These are phyloP conservation scores for Todus mexicanus DNA, from an alignment of 2,797 vertebrate genomes.

Conservation along the genomic window DNA sequence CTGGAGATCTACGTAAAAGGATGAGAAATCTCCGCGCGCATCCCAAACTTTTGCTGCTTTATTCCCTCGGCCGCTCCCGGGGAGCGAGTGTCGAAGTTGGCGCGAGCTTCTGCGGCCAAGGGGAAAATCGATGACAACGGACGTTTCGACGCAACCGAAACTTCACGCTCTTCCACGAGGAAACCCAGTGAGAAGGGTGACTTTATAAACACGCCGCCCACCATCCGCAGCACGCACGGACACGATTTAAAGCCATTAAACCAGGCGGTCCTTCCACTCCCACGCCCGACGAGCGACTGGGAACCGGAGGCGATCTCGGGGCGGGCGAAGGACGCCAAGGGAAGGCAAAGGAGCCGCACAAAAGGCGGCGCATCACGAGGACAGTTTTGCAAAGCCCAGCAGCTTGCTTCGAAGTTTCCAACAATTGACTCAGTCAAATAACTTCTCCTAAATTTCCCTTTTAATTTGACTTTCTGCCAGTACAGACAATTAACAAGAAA, in stretches of 20 bases:
- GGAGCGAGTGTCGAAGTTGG: not conserved
- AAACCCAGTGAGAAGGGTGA: not conserved
- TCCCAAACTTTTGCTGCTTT: not conserved
- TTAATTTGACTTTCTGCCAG: not conserved
- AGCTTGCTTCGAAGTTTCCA: not conserved
- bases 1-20: not conserved
- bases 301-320: too few species aligned
- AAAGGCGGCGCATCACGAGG: not conserved
- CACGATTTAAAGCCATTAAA: too few species aligned
- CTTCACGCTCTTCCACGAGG: too few species aligned
- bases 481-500: not conserved
- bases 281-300: too few species aligned
- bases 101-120: not conserved
- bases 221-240: too few species aligned
- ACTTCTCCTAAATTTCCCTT: not conserved
- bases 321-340: too few species aligned
- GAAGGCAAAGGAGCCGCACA: not conserved
- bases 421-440: not conserved
- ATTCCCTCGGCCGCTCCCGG: too few species aligned
- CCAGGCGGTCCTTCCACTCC: too few species aligned
- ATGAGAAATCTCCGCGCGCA: rapidly evolving
- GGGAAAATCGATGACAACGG: not conserved
- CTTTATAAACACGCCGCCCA: not conserved
- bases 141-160: too few species aligned
- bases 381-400: not conserved